Evolutionary conservation across 2,888 invertebrate genomes (phyloP).

Genomic region (Allygus modestus): DNA sequence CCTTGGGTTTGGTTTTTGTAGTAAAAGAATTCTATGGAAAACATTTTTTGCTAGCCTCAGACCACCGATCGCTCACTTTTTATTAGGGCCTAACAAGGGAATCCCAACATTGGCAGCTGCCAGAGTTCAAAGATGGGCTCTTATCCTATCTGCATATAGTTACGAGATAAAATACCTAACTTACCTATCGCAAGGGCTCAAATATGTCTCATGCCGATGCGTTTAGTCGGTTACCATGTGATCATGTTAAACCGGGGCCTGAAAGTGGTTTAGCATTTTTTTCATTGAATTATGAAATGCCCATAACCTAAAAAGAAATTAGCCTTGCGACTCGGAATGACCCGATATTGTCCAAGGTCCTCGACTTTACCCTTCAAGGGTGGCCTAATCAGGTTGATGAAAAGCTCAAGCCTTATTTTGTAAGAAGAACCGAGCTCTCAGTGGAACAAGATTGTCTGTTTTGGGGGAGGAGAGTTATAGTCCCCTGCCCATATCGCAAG

Average conservation of each 20-base stretch:
- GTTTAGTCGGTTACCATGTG: constrained; percentile 29
- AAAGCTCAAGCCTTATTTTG: constrained; percentile 30
- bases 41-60: constrained; percentile 72
- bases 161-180: too few species aligned
- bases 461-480: constrained; percentile 29
- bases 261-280: constrained; percentile 3
- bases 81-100: constrained; percentile 68
- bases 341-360: constrained; percentile 28
- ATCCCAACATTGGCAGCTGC: constrained; percentile 53
- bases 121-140: constrained; percentile 52
- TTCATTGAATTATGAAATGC: constrained; percentile 13
- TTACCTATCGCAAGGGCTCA: constrained; percentile 39
- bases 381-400: constrained; percentile 38
- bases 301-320: constrained; percentile 41
- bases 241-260: not conserved
- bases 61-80: constrained; percentile 73
- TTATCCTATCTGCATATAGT: constrained; percentile 52
- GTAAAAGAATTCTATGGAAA: constrained; percentile 73
- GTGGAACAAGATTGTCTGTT: constrained; percentile 46
- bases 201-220: constrained; percentile 51
- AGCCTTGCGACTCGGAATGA: constrained; percentile 17
- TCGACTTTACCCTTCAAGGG: constrained; percentile 43
- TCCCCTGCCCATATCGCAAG: constrained; percentile 10
- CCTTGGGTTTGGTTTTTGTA: constrained; percentile 73
- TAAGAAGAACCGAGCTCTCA: constrained; percentile 4